These are phyloP conservation scores for Callosobruchus maculatus DNA, from an alignment of 2,888 invertebrate genomes.

Conservation along the genomic window DNA sequence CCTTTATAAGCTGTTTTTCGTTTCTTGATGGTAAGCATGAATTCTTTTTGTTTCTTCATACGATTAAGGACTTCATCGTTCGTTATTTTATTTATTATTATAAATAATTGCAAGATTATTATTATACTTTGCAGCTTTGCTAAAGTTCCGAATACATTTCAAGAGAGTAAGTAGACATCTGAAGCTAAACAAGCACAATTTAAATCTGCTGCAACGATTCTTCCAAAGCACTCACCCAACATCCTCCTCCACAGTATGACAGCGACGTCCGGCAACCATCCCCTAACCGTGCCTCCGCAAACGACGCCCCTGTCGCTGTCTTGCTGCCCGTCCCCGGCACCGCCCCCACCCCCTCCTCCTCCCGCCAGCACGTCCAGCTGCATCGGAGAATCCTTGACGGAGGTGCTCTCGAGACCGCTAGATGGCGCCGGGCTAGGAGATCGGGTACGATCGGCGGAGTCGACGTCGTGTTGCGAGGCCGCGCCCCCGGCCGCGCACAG, in stretches of 20 bases:
- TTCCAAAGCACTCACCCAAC: slow-evolving; percentile 56
- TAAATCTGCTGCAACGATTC: too few relatives aligned
- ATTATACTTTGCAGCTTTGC: too few relatives aligned
- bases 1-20: too few relatives aligned
- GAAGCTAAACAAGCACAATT: too few relatives aligned
- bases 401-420: slow-evolving; percentile 81
- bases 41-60: too few relatives aligned
- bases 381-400: slow-evolving; percentile 78
- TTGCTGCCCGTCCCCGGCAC: slow-evolving; percentile 53
- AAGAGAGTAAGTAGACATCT: too few relatives aligned
- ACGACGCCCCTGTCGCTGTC: slow-evolving; percentile 60
- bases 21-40: too few relatives aligned
- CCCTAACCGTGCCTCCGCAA: slow-evolving; percentile 78
- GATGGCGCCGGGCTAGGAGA: slow-evolving; percentile 88
- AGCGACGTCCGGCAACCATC: slow-evolving; percentile 94
- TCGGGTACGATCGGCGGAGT: slow-evolving; percentile 61
- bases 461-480: slow-evolving; percentile 52
- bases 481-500: slow-evolving; percentile 44
- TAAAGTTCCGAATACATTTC: too few relatives aligned
- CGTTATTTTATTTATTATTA: too few relatives aligned
- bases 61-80: too few relatives aligned
- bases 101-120: too few relatives aligned
- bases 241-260: slow-evolving; percentile 93
- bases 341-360: too few relatives aligned
- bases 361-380: slow-evolving; percentile 70